These are phyloP conservation scores for Diceros bicornis DNA, from an alignment of 2,797 vertebrate species.

Conservation along the genomic window DNA sequence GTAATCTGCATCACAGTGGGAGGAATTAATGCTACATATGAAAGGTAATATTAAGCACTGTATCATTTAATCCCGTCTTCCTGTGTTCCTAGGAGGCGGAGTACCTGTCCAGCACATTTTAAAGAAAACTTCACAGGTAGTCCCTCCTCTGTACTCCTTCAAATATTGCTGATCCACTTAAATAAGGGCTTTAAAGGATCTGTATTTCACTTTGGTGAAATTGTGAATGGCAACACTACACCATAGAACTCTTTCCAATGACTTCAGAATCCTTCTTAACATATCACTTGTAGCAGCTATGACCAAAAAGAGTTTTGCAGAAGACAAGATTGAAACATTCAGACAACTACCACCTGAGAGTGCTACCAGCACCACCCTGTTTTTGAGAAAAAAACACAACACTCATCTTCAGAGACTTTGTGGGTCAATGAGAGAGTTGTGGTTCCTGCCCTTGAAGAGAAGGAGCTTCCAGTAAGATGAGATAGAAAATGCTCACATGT, in stretches of 20 bases:
- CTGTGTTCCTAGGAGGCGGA: neutral
- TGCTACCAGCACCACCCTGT: neutral
- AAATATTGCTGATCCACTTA: neutral
- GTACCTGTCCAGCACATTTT: neutral
- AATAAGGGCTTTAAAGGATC: neutral
- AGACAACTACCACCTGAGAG: neutral
- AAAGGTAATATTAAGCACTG: neutral
- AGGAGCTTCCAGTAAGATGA: neutral
- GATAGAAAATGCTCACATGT: neutral
- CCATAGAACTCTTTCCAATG: neutral
- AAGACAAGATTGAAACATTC: neutral
- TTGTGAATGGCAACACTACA: neutral
- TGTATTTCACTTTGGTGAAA: neutral
- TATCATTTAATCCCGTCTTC: neutral
- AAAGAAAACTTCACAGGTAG: neutral
- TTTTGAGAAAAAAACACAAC: neutral
- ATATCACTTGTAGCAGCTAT: neutral
- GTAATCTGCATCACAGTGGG: neutral
- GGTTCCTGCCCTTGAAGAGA: neutral
- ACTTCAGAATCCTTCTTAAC: conserved; percentile 17
- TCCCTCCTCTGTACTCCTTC: neutral
- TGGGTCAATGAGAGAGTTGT: neutral
- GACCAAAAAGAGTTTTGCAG: neutral
- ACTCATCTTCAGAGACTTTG: neutral
- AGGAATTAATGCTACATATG: neutral